Evolutionary conservation across 2,797 vertebrate species (phyloP).

Genomic region (Lacerta bilineata): DNA sequence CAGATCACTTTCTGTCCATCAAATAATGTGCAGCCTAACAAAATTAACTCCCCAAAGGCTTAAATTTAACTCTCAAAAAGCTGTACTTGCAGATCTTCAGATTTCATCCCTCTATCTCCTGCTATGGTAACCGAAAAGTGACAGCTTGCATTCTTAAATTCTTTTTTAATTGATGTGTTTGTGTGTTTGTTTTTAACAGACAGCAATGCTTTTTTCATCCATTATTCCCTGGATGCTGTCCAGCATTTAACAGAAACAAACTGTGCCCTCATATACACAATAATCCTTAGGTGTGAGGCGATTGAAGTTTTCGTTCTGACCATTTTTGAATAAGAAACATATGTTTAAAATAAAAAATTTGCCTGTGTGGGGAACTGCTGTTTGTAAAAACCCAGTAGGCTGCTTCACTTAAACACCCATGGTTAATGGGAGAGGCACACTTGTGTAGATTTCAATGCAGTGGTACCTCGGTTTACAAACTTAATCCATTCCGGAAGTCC

Average conservation of each 20-base stretch:
- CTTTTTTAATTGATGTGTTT: constrained; percentile 17
- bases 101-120: constrained; percentile 35
- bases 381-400: constrained; percentile 53
- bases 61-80: constrained; percentile 39
- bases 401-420: constrained; percentile 44
- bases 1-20: constrained; percentile 34
- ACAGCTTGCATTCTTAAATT: constrained; percentile 38
- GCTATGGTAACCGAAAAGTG: constrained; percentile 42
- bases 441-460: constrained; percentile 39
- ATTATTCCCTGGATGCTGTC: constrained; percentile 52
- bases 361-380: constrained; percentile 68
- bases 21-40: not conserved
- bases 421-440: constrained; percentile 48
- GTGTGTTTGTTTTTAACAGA: constrained; percentile 23
- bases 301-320: constrained; percentile 76
- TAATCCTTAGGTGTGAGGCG: constrained; percentile 74
- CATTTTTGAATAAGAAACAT: constrained; percentile 74
- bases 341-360: constrained; percentile 69
- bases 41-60: constrained; percentile 47
- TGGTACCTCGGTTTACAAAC: no score
- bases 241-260: constrained; percentile 69
- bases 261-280: constrained; percentile 39
- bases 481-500: no score
- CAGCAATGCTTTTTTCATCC: constrained; percentile 57
- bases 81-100: constrained; percentile 12